Conservation (phyloP, 2,888 invertebrate species). For the Taenaris catops region DNA sequence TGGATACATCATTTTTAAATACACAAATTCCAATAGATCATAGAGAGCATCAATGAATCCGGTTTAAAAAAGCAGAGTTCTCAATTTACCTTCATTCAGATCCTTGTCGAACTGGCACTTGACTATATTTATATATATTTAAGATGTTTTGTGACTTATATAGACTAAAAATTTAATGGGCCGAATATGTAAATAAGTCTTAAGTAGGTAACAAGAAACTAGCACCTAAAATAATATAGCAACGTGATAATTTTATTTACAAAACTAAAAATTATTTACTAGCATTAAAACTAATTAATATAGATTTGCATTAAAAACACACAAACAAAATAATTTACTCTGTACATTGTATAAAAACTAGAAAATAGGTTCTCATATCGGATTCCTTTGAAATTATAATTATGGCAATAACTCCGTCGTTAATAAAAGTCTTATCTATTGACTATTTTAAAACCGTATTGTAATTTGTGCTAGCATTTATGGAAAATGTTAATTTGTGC, state of each 20-base stretch:
- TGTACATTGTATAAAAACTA: constrained; percentile 58
- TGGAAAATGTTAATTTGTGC: constrained; percentile 21
- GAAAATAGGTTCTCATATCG: constrained; percentile 50
- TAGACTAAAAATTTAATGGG: constrained; percentile 32
- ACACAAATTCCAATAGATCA: too few species aligned
- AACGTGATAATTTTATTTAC: constrained; percentile 65
- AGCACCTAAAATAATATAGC: constrained; percentile 74
- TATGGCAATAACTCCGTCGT: constrained; percentile 61
- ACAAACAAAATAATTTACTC: constrained; percentile 70
- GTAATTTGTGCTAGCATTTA: constrained; percentile 15
- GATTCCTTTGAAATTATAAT: constrained; percentile 47
- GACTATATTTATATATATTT: constrained; percentile 22
- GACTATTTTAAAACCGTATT: constrained; percentile 25
- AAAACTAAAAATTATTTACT: constrained; percentile 55
- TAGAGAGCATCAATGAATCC: too few species aligned
- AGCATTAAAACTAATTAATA: constrained; percentile 63
- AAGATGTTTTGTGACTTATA: constrained; percentile 52
- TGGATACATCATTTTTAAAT: too few species aligned
- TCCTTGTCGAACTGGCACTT: constrained; percentile 24
- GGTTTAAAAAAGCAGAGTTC: too few species aligned
- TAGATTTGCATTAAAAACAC: constrained; percentile 53
- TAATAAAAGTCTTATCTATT: constrained; percentile 27
- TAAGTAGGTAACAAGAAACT: constrained; percentile 45
- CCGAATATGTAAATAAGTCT: constrained; percentile 31
- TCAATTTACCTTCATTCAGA: too few species aligned